Percentiles rank a stretch among this genome's conserved stretches.
Conservation (phyloP, 2,888 invertebrate species). For the Macrophya alboannulata region DNA sequence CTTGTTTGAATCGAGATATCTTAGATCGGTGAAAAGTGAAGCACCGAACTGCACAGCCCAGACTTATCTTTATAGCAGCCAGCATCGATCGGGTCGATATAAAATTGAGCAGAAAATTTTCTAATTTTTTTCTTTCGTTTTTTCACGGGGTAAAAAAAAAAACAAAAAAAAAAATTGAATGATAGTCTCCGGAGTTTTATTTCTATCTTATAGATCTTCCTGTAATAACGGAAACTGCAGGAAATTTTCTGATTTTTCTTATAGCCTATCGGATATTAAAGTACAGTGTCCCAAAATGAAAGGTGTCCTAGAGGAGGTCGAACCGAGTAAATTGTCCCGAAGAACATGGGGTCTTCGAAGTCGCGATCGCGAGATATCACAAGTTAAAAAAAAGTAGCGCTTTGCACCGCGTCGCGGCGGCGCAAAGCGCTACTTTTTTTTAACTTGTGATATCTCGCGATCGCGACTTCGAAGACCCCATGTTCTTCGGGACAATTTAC, state of each 20-base stretch:
- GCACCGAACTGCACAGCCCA: conserved; percentile 19
- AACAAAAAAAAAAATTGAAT: conserved; percentile 10
- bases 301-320: too few relatives aligned
- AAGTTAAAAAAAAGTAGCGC: too few relatives aligned
- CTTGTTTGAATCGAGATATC: conserved; percentile 31
- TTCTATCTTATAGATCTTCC: neutral
- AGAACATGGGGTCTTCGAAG: too few relatives aligned
- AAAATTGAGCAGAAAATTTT: conserved; percentile 18
- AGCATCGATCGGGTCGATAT: conserved; percentile 1
- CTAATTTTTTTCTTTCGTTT: neutral
- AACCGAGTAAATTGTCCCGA: too few relatives aligned
- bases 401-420: too few relatives aligned
- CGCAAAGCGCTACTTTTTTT: too few relatives aligned
- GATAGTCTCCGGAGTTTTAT: neutral
- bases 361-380: too few relatives aligned
- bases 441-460: too few relatives aligned
- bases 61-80: conserved; percentile 1
- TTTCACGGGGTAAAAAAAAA: conserved; percentile 12
- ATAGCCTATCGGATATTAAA: neutral
- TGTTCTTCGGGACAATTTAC: too few relatives aligned
- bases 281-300: too few relatives aligned
- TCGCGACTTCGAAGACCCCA: too few relatives aligned
- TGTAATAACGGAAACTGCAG: neutral
- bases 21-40: conserved; percentile 35
- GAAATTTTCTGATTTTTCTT: neutral